Conservation (phyloP, 2,888 invertebrate species). For the Tillus elongatus region DNA sequence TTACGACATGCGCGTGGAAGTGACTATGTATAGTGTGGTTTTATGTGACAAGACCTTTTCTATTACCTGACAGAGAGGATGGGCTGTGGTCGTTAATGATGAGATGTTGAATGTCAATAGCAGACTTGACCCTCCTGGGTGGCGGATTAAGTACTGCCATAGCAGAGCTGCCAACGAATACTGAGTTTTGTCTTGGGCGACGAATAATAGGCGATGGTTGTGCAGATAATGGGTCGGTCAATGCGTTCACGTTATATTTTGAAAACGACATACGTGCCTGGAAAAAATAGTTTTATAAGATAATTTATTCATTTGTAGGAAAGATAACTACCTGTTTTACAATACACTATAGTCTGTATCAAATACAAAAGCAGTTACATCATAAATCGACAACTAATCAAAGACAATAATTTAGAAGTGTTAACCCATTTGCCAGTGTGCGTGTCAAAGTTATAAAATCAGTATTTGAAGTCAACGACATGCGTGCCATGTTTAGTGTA, state of each 20-base stretch:
- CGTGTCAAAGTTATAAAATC: too few species aligned
- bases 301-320: too few species aligned
- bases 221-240: conserved; percentile 44
- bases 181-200: conserved; percentile 70
- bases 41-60: conserved; percentile 1
- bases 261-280: conserved; percentile 64
- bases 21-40: too few species aligned
- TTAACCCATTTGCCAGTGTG: too few species aligned
- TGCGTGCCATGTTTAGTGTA: too few species aligned
- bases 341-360: too few species aligned
- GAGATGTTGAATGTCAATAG: conserved; percentile 73
- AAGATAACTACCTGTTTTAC: too few species aligned
- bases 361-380: too few species aligned
- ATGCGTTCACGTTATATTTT: conserved; percentile 57
- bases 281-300: conserved; percentile 34
- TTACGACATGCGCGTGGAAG: too few species aligned
- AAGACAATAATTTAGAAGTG: too few species aligned
- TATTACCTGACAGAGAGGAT: conserved; percentile 28
- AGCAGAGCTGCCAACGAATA: conserved; percentile 67
- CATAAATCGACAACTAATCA: too few species aligned
- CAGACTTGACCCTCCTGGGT: conserved; percentile 71
- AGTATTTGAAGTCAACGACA: too few species aligned
- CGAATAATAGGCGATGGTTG: conserved; percentile 38
- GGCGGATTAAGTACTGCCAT: conserved; percentile 59
- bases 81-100: conserved; percentile 45